Conservation (phyloP, 2,113 vertebrate genomes). For the Romanogobio albipinnatus region DNA sequence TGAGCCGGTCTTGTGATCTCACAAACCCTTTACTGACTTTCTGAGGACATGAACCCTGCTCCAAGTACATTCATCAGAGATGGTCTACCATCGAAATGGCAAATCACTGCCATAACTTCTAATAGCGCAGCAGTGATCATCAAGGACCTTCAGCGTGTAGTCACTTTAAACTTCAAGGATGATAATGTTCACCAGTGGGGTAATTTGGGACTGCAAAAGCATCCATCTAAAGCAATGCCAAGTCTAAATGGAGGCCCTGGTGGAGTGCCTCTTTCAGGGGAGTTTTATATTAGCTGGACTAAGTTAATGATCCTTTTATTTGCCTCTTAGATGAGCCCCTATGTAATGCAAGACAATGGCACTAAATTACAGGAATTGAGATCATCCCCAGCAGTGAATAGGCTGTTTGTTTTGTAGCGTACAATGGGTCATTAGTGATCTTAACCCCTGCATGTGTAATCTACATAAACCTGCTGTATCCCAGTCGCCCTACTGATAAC, state of each 20-base stretch:
- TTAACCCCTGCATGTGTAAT: not conserved
- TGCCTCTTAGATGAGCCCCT: constrained; percentile 53
- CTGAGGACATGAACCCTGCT: constrained; percentile 46
- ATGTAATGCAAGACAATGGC: constrained; percentile 57
- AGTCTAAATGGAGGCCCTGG: constrained; percentile 42
- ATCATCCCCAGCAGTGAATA: constrained; percentile 58
- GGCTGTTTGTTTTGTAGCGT: constrained; percentile 56
- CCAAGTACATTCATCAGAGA: constrained; percentile 30
- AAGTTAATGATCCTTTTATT: constrained; percentile 61
- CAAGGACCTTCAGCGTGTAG: not conserved
- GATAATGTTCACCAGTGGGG: constrained; percentile 1
- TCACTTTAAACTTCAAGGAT: constrained; percentile 10
- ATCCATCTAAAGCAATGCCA: constrained; percentile 37
- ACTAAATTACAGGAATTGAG: constrained; percentile 50
- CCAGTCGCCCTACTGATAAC: not conserved
- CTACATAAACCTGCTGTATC: constrained; percentile 12
- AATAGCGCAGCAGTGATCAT: not conserved
- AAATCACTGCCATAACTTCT: constrained; percentile 6
- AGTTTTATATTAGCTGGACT: constrained; percentile 58
- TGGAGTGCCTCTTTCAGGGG: constrained; percentile 32
- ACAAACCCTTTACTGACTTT: constrained; percentile 30
- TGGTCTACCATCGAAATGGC: not conserved
- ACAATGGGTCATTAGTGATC: constrained; percentile 38
- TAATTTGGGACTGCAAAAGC: constrained; percentile 16
- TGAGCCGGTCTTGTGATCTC: constrained; percentile 51